Evolutionary conservation across 2,888 invertebrate genomes (phyloP).

Genomic region (Ctena decussata): DNA sequence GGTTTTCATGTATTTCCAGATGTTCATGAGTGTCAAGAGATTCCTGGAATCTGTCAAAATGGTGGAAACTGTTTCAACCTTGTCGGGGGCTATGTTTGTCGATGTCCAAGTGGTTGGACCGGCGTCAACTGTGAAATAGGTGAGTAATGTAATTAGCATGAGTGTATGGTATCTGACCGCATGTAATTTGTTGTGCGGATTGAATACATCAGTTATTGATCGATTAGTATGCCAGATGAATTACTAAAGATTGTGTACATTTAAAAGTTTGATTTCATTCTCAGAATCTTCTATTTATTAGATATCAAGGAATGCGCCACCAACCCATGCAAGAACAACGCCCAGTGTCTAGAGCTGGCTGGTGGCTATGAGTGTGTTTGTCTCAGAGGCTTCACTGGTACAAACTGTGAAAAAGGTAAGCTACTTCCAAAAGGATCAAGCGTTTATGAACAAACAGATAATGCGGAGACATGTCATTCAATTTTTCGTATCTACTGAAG

Average conservation of each 20-base stretch:
- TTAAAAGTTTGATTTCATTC: too few relatives aligned
- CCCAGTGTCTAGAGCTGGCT: slow-evolving; percentile 57
- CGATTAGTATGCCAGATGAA: too few relatives aligned
- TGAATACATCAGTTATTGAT: too few relatives aligned
- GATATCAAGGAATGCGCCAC: slow-evolving; percentile 50
- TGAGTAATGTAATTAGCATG: slow-evolving; percentile 2
- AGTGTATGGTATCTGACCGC: too few relatives aligned
- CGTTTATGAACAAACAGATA: too few relatives aligned
- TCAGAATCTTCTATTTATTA: too few relatives aligned
- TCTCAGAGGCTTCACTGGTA: slow-evolving; percentile 54
- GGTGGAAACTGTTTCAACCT: slow-evolving; percentile 64
- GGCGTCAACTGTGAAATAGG: slow-evolving; percentile 66
- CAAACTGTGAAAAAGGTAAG: slow-evolving; percentile 62
- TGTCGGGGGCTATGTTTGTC: slow-evolving; percentile 63
- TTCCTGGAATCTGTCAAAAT: slow-evolving; percentile 63
- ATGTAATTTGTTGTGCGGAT: too few relatives aligned
- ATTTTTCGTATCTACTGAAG: too few relatives aligned
- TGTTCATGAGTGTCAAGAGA: slow-evolving; percentile 63
- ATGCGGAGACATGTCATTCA: too few relatives aligned
- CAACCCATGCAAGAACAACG: slow-evolving; percentile 61
- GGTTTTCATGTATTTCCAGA: slow-evolving; percentile 39
- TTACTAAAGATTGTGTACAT: too few relatives aligned
- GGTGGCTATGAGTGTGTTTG: slow-evolving; percentile 65
- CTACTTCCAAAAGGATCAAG: too few relatives aligned
- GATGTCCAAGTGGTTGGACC: slow-evolving; percentile 62